Evolutionary conservation across 2,888 invertebrate genomes (phyloP).

Genomic region (Drosophila pseudotakahashii): DNA sequence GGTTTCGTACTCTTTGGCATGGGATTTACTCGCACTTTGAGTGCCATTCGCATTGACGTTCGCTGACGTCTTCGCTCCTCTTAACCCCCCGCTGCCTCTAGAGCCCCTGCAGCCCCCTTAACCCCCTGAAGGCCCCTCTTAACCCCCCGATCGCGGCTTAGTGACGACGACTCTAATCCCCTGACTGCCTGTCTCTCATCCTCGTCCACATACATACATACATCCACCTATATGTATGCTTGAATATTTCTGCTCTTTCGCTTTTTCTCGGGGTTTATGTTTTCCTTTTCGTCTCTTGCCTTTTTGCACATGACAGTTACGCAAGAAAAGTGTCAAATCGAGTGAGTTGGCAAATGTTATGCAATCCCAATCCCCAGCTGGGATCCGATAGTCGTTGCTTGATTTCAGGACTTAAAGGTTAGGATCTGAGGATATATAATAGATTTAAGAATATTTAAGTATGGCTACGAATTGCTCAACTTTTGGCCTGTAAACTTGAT

Average conservation of each 20-base stretch:
- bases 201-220: conserved; percentile 14
- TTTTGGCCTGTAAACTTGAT: too few relatives aligned
- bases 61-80: conserved; percentile 57
- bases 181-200: conserved; percentile 50
- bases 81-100: neutral
- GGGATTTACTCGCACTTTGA: conserved; percentile 57
- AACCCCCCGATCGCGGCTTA: conserved; percentile 44
- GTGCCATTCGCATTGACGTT: conserved; percentile 59
- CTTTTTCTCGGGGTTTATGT: conserved; percentile 34
- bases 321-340: conserved; percentile 52
- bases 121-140: neutral
- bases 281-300: conserved; percentile 6
- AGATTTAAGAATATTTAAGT: too few relatives aligned
- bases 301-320: conserved; percentile 50
- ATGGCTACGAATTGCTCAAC: too few relatives aligned
- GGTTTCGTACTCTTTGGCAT: conserved; percentile 42
- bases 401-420: neutral
- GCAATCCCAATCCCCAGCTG: conserved; percentile 39
- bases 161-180: conserved; percentile 54
- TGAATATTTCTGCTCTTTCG: conserved; percentile 24
- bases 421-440: too few relatives aligned
- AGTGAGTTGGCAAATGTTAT: conserved; percentile 38
- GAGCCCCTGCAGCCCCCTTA: neutral
- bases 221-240: neutral
- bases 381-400: conserved; percentile 21